Percentiles rank a stretch among this genome's conserved stretches.
phyloP scores from a whole-genome alignment of 2,888 invertebrate genomes.

The Pyrrhia umbra region DNA sequence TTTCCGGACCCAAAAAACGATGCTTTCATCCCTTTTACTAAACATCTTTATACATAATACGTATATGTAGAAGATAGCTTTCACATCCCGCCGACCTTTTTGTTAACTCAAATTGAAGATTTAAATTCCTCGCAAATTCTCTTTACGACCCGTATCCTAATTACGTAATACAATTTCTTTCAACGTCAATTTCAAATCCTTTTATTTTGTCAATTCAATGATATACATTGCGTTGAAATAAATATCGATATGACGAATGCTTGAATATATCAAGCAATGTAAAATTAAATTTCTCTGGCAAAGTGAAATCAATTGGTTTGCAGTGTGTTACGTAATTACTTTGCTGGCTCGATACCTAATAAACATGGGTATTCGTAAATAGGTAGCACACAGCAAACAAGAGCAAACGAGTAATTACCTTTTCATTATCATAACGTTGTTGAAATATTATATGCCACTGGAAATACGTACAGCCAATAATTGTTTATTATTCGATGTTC shows the following conservation, averaged over 20 bases:
- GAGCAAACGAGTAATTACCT: conserved; percentile 35
- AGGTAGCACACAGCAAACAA: conserved; percentile 48
- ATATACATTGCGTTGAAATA: too few relatives aligned
- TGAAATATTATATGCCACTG: conserved; percentile 43
- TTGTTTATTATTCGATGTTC: conserved; percentile 6
- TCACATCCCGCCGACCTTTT: conserved; percentile 50
- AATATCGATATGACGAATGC: not conserved
- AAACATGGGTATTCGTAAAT: conserved; percentile 42
- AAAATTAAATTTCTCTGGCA: not conserved
- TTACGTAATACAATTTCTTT: not conserved
- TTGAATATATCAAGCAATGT: too few relatives aligned
- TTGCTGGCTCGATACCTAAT: conserved; percentile 37
- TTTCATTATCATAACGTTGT: conserved; percentile 53
- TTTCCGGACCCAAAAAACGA: conserved; percentile 58
- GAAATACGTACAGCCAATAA: conserved; percentile 32
- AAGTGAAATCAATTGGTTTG: not conserved
- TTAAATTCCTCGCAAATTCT: conserved; percentile 49
- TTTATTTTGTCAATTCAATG: not conserved
- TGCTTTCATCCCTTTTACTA: conserved; percentile 50
- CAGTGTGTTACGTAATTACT: not conserved
- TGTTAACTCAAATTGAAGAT: conserved; percentile 50
- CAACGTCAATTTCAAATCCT: not conserved
- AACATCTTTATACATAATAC: conserved; percentile 49
- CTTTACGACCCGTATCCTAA: conserved; percentile 38
- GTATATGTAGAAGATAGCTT: conserved; percentile 36